Evolutionary conservation across 2,113 vertebrate genomes (phyloP).

Genomic region (Thalassoma bifasciatum): DNA sequence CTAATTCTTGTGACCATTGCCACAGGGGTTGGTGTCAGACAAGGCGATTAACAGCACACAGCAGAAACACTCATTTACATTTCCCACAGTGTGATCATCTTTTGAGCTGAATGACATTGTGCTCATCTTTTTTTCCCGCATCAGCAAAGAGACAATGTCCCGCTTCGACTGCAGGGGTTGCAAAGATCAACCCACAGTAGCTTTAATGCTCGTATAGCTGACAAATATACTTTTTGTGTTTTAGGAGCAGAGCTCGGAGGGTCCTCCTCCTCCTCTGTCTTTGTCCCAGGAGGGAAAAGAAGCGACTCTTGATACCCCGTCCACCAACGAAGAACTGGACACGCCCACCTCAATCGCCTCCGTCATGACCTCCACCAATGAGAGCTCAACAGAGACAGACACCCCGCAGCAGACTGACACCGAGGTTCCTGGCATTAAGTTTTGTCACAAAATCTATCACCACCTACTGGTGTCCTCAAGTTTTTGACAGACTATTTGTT

Average conservation of each 20-base stretch:
- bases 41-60: too few relatives aligned
- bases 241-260: constrained; percentile 93
- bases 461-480: neutral
- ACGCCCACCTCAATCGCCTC: constrained; percentile 94
- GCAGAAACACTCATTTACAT: too few relatives aligned
- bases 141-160: too few relatives aligned
- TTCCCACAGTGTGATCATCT: too few relatives aligned
- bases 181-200: too few relatives aligned
- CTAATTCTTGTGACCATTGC: too few relatives aligned
- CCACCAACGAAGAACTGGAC: constrained; percentile 89
- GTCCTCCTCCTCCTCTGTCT: constrained; percentile 88
- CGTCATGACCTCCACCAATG: constrained; percentile 91
- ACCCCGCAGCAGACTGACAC: constrained; percentile 82
- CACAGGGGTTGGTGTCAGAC: too few relatives aligned
- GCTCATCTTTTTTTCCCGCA: too few relatives aligned
- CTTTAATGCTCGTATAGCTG: neutral
- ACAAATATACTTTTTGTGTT: constrained; percentile 18
- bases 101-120: too few relatives aligned
- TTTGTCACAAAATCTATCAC: constrained; percentile 7
- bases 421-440: constrained; percentile 59
- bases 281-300: constrained; percentile 89
- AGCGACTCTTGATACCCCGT: constrained; percentile 84
- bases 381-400: constrained; percentile 91
- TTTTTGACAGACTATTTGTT: neutral
- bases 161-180: too few relatives aligned